Conservation (phyloP, 1,140 invertebrate species). For the Neodiprion fabricii region DNA sequence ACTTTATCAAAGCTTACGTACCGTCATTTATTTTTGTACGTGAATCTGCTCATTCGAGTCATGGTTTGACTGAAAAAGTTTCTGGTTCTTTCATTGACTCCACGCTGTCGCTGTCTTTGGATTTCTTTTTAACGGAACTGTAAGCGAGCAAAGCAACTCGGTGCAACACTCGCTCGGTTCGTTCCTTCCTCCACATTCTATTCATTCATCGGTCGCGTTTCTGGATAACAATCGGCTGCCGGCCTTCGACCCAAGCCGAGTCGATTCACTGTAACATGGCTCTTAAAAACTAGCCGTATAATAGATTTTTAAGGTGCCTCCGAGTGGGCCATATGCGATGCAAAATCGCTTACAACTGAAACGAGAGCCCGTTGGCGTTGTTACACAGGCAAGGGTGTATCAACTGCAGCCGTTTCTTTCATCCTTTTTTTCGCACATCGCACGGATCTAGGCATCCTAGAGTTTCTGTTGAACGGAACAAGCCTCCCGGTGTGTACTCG, state of each 20-base stretch:
- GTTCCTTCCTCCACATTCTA: background rate
- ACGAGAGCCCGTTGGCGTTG: too few relatives aligned
- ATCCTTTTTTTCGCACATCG: background rate
- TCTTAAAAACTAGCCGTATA: constrained; percentile 1
- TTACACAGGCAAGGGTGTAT: too few relatives aligned
- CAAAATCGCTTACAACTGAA: background rate
- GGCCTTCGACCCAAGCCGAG: background rate
- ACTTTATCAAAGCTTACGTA: too few relatives aligned
- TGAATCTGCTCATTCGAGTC: too few relatives aligned
- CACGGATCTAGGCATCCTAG: too few relatives aligned
- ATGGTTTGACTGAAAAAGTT: too few relatives aligned
- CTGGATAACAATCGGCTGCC: background rate
- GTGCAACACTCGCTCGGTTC: background rate
- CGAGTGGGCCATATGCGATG: background rate
- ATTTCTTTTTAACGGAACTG: background rate
- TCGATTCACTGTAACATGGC: background rate
- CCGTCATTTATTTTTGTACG: too few relatives aligned
- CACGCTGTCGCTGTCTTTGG: too few relatives aligned
- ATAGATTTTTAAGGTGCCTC: background rate
- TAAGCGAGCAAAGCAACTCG: background rate
- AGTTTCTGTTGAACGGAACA: too few relatives aligned
- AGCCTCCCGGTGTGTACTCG: too few relatives aligned
- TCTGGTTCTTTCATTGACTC: too few relatives aligned
- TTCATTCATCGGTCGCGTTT: background rate
- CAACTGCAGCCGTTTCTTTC: too few relatives aligned